Conservation (phyloP, 2,888 invertebrate species). For the Odontothrips loti region DNA sequence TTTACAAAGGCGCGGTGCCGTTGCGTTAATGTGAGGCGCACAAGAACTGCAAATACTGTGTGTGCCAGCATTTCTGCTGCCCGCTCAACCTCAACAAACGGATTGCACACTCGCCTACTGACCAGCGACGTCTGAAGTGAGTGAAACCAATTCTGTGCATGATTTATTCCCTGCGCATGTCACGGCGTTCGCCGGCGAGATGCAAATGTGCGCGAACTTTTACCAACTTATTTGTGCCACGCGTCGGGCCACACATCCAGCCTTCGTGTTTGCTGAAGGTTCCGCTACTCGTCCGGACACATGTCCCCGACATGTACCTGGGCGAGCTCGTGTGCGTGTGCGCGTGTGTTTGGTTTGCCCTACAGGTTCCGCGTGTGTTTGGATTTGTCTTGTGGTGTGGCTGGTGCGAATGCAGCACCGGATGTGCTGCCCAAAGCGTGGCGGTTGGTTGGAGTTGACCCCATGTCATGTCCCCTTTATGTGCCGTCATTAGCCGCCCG, state of each 20-base stretch:
- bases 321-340: neutral
- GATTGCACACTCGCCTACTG: too few species aligned
- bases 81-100: too few species aligned
- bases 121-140: too few species aligned
- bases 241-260: neutral
- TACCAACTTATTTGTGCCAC: neutral
- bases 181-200: neutral
- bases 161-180: too few species aligned
- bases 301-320: constrained; percentile 1
- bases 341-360: constrained; percentile 9
- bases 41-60: too few species aligned
- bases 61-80: too few species aligned
- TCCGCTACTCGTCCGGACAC: constrained; percentile 10
- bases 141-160: too few species aligned
- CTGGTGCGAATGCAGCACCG: neutral
- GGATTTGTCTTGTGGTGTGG: neutral
- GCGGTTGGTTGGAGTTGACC: too few species aligned
- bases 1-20: neutral
- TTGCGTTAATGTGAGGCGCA: too few species aligned
- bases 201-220: neutral
- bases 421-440: too few species aligned
- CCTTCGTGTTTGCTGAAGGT: neutral
- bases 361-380: neutral
- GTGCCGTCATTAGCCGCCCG: too few species aligned
- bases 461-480: too few species aligned